These are phyloP conservation scores for Rhea americana DNA, from an alignment of 2,113 vertebrate species.

Conservation along the genomic window DNA sequence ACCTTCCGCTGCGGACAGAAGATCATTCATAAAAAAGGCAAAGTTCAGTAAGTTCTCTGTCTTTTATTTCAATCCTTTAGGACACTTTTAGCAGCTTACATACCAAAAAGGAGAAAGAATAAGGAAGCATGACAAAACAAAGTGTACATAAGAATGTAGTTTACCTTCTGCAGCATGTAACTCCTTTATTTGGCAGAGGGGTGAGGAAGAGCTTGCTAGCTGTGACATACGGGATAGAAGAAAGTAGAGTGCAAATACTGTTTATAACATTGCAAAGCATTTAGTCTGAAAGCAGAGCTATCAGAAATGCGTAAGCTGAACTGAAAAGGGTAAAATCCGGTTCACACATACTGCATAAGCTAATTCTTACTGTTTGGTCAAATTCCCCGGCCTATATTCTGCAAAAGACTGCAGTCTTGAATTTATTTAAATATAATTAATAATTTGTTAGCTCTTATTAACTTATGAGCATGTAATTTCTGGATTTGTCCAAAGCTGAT, in stretches of 20 bases:
- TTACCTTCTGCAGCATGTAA: background rate
- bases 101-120: background rate
- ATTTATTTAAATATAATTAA: background rate
- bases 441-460: background rate
- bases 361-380: background rate
- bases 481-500: background rate
- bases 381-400: background rate
- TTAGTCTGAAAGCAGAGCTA: background rate
- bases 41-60: constrained; percentile 88
- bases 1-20: constrained; percentile 96
- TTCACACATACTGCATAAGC: background rate
- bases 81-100: background rate
- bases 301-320: background rate
- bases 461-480: background rate
- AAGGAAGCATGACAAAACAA: background rate
- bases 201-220: background rate
- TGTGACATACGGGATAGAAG: background rate
- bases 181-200: background rate
- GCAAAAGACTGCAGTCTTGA: background rate
- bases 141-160: rapidly evolving
- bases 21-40: constrained; percentile 92
- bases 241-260: rapidly evolving
- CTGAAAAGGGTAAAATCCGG: background rate
- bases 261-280: background rate
- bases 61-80: background rate